Evolutionary conservation across 2,888 invertebrate species (phyloP).

Genomic region (Exephanes ischioxanthus): DNA sequence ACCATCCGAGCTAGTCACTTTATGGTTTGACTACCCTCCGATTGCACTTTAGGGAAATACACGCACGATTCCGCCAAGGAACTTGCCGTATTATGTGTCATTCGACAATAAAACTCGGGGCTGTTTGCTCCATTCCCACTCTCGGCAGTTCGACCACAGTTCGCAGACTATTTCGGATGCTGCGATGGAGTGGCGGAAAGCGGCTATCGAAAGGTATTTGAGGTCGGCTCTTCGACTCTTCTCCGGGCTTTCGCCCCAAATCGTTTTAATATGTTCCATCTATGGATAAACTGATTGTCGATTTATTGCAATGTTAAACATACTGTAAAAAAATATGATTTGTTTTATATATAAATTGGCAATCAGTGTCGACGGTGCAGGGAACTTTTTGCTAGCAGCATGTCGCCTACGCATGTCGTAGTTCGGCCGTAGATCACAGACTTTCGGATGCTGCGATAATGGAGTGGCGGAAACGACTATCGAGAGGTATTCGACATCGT

Average conservation of each 20-base stretch:
- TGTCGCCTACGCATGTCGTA: too few relatives aligned
- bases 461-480: too few relatives aligned
- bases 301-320: not conserved
- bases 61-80: slow-evolving; percentile 65
- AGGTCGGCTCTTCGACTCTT: slow-evolving; percentile 29
- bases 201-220: slow-evolving; percentile 27
- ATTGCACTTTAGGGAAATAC: slow-evolving; percentile 85
- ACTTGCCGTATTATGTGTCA: slow-evolving; percentile 79
- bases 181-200: slow-evolving; percentile 33
- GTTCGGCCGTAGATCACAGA: too few relatives aligned
- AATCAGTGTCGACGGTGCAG: too few relatives aligned
- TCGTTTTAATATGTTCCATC: not conserved
- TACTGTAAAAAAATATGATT: too few relatives aligned
- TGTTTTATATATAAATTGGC: too few relatives aligned
- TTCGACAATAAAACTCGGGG: slow-evolving; percentile 79
- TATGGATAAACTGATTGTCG: not conserved
- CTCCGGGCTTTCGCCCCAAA: not conserved
- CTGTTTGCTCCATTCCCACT: slow-evolving; percentile 49
- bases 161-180: slow-evolving; percentile 15
- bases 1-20: slow-evolving; percentile 68
- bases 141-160: slow-evolving; percentile 14
- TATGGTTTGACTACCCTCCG: slow-evolving; percentile 83
- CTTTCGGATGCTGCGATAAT: too few relatives aligned
- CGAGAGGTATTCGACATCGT: not conserved
- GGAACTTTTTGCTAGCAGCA: too few relatives aligned